A percentile compares a stretch with the other conserved stretches of the same genome.
phyloP scores from a whole-genome alignment of 2,888 invertebrate genomes.

The Aelia acuminata region DNA sequence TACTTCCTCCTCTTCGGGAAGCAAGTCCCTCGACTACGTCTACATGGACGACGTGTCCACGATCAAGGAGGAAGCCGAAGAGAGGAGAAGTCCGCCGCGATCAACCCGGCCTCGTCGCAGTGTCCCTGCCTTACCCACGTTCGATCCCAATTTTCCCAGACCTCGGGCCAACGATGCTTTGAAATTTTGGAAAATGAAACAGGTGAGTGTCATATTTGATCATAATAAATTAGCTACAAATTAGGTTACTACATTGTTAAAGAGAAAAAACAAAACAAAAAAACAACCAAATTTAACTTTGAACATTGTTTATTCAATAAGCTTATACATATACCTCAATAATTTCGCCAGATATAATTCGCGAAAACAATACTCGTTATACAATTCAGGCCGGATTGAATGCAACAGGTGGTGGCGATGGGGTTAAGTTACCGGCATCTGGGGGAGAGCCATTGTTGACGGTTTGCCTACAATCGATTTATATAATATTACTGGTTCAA shows the following conservation, averaged over 20 bases:
- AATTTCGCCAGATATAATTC: neutral
- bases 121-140: conserved; percentile 63
- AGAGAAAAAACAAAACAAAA: no score
- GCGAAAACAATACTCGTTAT: neutral
- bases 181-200: conserved; percentile 65
- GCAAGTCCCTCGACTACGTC: conserved; percentile 66
- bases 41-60: conserved; percentile 64
- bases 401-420: conserved; percentile 16
- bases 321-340: no score
- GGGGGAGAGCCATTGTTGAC: neutral
- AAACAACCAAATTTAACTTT: neutral
- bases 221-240: neutral
- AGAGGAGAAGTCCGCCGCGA: conserved; percentile 51
- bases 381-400: neutral
- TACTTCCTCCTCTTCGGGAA: conserved; percentile 62
- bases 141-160: conserved; percentile 62
- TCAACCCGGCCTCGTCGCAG: conserved; percentile 60
- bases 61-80: conserved; percentile 64
- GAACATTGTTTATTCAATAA: neutral
- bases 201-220: conserved; percentile 56
- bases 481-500: neutral
- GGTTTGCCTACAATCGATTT: neutral
- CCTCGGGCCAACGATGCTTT: conserved; percentile 62
- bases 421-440: conserved; percentile 32
- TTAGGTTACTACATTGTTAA: no score